Conservation (phyloP, 2,797 vertebrate genomes). For the Coccyzus lansbergi region DNA sequence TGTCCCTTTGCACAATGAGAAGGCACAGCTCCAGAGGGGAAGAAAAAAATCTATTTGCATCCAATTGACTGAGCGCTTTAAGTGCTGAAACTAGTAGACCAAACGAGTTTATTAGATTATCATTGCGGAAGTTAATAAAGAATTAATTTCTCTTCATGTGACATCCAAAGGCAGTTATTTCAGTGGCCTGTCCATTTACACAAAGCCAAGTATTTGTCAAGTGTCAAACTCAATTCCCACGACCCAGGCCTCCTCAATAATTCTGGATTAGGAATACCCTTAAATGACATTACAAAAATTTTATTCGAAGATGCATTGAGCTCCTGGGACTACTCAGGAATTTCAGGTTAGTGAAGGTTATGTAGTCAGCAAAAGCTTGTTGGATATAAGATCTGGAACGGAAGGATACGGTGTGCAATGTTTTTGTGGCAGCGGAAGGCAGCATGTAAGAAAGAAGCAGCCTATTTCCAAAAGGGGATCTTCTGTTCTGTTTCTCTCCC, state of each 20-base stretch:
- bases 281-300: conserved; percentile 99
- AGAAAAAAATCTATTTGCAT: conserved; percentile 76
- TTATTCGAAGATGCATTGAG: conserved; percentile 90
- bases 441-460: not conserved
- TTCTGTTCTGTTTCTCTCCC: conserved; percentile 9
- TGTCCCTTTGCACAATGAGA: conserved; percentile 43
- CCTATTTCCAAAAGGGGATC: conserved; percentile 1
- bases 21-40: conserved; percentile 39
- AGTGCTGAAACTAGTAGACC: conserved; percentile 80
- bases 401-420: not conserved
- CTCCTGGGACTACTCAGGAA: conserved; percentile 88
- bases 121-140: conserved; percentile 93
- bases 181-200: conserved; percentile 92
- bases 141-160: conserved; percentile 93
- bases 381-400: conserved; percentile 53
- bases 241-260: conserved; percentile 88
- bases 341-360: conserved; percentile 86
- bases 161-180: conserved; percentile 85
- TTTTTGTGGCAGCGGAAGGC: conserved; percentile 7
- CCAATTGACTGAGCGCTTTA: conserved; percentile 74
- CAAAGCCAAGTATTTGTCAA: conserved; percentile 97
- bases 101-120: conserved; percentile 91
- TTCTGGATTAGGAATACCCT: conserved; percentile 88
- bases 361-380: conserved; percentile 80
- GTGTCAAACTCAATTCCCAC: conserved; percentile 90